A percentile compares a stretch with the other conserved stretches of the same genome.
Evolutionary conservation across 2,888 invertebrate species (phyloP).

Genomic region (Rhingia campestris): DNA sequence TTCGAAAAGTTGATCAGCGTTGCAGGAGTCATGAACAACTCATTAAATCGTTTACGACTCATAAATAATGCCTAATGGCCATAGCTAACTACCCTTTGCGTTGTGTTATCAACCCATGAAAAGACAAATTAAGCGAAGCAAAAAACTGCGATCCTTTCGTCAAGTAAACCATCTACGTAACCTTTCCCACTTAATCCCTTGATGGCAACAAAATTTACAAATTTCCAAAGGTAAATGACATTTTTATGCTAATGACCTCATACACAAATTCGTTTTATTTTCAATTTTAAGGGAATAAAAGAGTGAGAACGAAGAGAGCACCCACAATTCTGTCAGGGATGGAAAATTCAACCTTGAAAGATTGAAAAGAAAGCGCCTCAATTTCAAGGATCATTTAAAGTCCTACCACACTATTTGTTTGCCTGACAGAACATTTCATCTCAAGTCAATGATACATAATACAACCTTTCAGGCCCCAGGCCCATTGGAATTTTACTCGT

Average conservation of each 20-base stretch:
- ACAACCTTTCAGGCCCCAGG: constrained; percentile 17
- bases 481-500: not conserved
- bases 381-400: constrained; percentile 55
- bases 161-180: constrained; percentile 1
- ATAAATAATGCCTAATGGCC: constrained; percentile 52
- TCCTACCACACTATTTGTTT: constrained; percentile 32
- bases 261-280: constrained; percentile 43
- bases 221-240: constrained; percentile 46
- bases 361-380: constrained; percentile 45
- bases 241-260: constrained; percentile 51
- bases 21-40: constrained; percentile 43
- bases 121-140: constrained; percentile 11
- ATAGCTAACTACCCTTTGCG: not conserved
- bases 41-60: constrained; percentile 31
- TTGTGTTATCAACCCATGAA: not conserved
- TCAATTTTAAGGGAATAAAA: constrained; percentile 23
- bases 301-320: not conserved
- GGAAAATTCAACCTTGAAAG: constrained; percentile 33
- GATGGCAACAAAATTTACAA: constrained; percentile 41
- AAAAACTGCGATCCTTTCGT: constrained; percentile 19
- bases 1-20: constrained; percentile 10
- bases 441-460: constrained; percentile 38
- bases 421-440: constrained; percentile 18
- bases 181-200: constrained; percentile 34
- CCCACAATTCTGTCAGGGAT: constrained; percentile 33